phyloP scores from a whole-genome alignment of 2,888 invertebrate species.

The Drosophila mettleri region DNA sequence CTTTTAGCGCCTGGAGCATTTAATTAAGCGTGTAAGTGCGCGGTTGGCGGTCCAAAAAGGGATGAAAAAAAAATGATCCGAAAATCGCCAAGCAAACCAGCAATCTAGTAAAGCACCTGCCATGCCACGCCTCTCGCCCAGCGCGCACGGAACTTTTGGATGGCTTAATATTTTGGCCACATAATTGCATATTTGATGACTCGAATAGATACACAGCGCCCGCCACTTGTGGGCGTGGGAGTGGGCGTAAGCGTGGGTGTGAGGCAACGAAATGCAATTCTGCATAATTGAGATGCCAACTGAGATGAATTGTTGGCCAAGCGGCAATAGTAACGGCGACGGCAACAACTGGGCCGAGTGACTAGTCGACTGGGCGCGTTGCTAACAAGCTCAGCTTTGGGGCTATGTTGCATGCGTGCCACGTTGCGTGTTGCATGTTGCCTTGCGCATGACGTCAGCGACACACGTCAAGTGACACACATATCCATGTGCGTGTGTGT shows the following conservation, averaged over 20 bases:
- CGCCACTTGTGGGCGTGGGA: not conserved
- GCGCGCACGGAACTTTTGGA: not conserved
- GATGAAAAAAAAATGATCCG: not conserved
- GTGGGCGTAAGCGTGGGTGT: not conserved
- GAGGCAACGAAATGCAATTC: slow-evolving; percentile 43
- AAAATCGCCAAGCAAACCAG: slow-evolving; percentile 12
- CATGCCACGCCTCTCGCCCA: not conserved
- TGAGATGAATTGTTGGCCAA: slow-evolving; percentile 37
- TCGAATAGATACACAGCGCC: slow-evolving; percentile 22
- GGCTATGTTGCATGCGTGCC: slow-evolving; percentile 25
- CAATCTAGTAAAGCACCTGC: slow-evolving; percentile 29
- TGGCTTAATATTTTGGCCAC: slow-evolving; percentile 36
- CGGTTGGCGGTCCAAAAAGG: slow-evolving; percentile 31
- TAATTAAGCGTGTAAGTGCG: slow-evolving; percentile 77
- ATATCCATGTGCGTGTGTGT: not conserved
- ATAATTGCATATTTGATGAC: slow-evolving; percentile 60
- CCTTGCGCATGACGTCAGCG: slow-evolving; percentile 27
- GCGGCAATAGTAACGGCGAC: not conserved
- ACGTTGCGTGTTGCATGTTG: slow-evolving; percentile 18
- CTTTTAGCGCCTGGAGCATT: slow-evolving; percentile 60
- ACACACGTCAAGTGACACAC: not conserved
- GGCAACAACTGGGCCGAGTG: slow-evolving; percentile 2
- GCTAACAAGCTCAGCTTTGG: slow-evolving; percentile 5
- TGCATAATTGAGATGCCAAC: slow-evolving; percentile 55
- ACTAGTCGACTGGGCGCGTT: not conserved